phyloP scores from a whole-genome alignment of 2,797 vertebrate genomes.

The Fratercula arctica region DNA sequence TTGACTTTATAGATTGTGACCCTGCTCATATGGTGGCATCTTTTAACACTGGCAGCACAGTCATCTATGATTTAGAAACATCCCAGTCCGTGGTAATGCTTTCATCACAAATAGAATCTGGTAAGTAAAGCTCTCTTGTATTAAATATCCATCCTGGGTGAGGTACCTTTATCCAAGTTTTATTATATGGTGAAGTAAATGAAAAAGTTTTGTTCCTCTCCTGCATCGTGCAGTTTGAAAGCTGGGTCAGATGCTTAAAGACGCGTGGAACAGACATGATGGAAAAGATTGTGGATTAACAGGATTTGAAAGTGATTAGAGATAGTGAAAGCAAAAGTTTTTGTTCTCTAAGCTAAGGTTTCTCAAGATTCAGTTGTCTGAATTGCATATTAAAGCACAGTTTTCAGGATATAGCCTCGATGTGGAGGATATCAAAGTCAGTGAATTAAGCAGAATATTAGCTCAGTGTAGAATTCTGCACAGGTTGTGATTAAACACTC shows the following conservation, averaged over 20 bases:
- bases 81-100: conserved; percentile 90
- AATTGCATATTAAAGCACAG: neutral
- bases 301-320: neutral
- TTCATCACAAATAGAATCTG: conserved; percentile 87
- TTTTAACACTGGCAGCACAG: conserved; percentile 88
- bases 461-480: neutral
- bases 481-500: neutral
- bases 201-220: neutral
- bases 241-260: neutral
- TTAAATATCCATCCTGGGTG: neutral
- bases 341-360: neutral
- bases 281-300: neutral
- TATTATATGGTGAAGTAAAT: neutral
- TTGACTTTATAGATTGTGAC: conserved; percentile 96
- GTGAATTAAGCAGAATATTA: neutral
- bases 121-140: conserved; percentile 75
- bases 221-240: neutral
- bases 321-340: neutral
- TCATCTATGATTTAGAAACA: conserved; percentile 96
- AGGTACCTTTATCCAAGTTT: neutral
- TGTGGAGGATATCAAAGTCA: neutral
- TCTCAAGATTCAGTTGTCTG: neutral
- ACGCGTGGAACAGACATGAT: neutral
- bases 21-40: conserved; percentile 95
- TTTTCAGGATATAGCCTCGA: neutral